A percentile compares a stretch with the other conserved stretches of the same genome.
These are phyloP conservation scores for Amphiprion percula DNA, from an alignment of 2,113 vertebrate species.

Conservation along the genomic window DNA sequence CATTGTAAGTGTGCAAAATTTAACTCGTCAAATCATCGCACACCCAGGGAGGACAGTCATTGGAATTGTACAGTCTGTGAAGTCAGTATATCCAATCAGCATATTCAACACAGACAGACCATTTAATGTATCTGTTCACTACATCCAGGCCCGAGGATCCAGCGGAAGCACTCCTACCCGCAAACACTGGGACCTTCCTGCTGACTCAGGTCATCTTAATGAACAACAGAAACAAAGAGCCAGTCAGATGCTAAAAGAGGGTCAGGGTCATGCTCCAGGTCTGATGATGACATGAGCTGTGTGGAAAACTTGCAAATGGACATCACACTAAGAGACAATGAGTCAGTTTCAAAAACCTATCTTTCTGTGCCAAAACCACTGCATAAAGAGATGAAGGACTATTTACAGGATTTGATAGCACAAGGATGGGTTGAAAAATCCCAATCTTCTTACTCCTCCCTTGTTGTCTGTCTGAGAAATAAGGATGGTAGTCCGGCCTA, in stretches of 20 bases:
- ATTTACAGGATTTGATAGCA: background rate
- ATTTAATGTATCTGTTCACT: background rate
- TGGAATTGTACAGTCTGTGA: background rate
- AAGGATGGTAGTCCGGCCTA: too few relatives aligned
- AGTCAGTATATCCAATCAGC: background rate
- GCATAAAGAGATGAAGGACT: too few relatives aligned
- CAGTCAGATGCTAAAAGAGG: conserved; percentile 12
- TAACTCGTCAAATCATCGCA: background rate
- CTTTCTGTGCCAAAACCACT: too few relatives aligned
- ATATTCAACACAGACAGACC: too few relatives aligned
- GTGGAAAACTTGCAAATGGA: background rate
- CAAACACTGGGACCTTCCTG: conserved; percentile 22
- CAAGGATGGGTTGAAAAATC: too few relatives aligned
- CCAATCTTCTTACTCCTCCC: too few relatives aligned
- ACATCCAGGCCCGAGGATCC: background rate
- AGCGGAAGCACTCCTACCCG: too few relatives aligned
- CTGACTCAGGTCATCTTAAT: conserved; percentile 21
- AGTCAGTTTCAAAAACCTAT: too few relatives aligned
- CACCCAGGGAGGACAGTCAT: background rate
- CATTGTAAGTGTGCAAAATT: background rate
- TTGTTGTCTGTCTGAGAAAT: too few relatives aligned
- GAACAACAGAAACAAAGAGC: conserved; percentile 10
- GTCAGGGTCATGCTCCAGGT: conserved; percentile 3
- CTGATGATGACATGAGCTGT: conserved; percentile 38
- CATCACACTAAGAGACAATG: too few relatives aligned